These are phyloP conservation scores for Troides oblongomaculatus DNA, from an alignment of 2,888 invertebrate species.

Conservation along the genomic window DNA sequence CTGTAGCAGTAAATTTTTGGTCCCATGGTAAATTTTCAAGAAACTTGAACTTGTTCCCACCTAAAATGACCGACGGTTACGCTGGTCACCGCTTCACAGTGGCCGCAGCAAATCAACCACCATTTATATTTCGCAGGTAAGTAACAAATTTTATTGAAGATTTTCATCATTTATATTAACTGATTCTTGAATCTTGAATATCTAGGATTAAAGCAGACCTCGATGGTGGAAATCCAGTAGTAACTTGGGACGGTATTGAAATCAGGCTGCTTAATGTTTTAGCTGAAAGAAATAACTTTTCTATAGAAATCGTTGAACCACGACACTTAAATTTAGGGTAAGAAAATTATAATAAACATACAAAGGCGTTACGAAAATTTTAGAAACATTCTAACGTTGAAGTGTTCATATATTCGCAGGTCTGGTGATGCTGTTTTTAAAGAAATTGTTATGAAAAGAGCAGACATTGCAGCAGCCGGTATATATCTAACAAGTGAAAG, in stretches of 20 bases:
- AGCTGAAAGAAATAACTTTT: conserved; percentile 84
- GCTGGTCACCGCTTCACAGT: conserved; percentile 87
- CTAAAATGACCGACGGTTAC: conserved; percentile 84
- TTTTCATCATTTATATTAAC: not conserved
- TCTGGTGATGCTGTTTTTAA: conserved; percentile 81
- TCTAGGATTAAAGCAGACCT: conserved; percentile 62
- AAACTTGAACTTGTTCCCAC: conserved; percentile 83
- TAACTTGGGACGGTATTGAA: conserved; percentile 88
- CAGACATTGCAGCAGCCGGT: conserved; percentile 87
- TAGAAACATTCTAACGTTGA: not conserved
- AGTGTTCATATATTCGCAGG: conserved; percentile 52
- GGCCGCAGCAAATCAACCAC: conserved; percentile 85
- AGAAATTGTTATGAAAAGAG: conserved; percentile 74
- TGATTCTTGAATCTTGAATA: conserved; percentile 27
- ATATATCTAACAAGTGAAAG: conserved; percentile 83
- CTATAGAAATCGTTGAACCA: conserved; percentile 84
- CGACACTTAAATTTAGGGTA: conserved; percentile 72
- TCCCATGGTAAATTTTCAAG: conserved; percentile 82
- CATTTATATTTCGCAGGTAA: conserved; percentile 85
- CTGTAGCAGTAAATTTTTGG: conserved; percentile 86
- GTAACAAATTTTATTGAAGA: not conserved
- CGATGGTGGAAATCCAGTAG: conserved; percentile 68
- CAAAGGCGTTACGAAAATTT: not conserved
- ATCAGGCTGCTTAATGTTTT: conserved; percentile 82
- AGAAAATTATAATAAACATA: conserved; percentile 27